A percentile compares a stretch with the other conserved stretches of the same genome.
Evolutionary conservation across 2,888 invertebrate species (phyloP).

Genomic region (Mylabris sibirica): DNA sequence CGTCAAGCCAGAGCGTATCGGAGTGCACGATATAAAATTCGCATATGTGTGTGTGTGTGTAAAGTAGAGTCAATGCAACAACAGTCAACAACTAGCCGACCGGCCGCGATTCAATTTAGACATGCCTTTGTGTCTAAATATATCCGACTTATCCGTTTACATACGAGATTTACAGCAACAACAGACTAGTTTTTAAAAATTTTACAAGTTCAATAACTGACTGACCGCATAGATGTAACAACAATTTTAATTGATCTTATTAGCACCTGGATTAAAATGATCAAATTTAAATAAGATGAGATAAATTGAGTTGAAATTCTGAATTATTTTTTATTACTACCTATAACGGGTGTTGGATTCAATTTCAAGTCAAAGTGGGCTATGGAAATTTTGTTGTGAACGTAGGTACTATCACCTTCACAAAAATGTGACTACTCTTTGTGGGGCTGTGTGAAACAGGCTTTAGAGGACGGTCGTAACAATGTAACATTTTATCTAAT

Average conservation of each 20-base stretch:
- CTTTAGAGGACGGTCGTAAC: no score
- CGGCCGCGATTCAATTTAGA: constrained; percentile 45
- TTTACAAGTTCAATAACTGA: constrained; percentile 34
- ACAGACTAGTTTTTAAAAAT: constrained; percentile 15
- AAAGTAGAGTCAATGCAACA: constrained; percentile 34
- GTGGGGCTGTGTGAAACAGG: no score
- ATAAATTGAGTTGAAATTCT: no score
- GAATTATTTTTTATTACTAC: no score
- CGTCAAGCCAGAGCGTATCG: constrained; percentile 48
- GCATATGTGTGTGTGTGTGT: constrained; percentile 1
- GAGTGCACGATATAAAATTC: constrained; percentile 36
- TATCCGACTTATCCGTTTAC: constrained; percentile 37
- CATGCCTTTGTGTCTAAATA: constrained; percentile 50
- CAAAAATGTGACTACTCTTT: no score
- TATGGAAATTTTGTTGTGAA: no score
- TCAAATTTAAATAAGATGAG: no score
- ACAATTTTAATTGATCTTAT: background rate
- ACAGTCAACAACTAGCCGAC: constrained; percentile 15
- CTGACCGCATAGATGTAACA: constrained; percentile 11
- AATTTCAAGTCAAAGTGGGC: no score
- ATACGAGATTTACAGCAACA: constrained; percentile 31
- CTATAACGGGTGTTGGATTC: no score
- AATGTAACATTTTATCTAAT: no score
- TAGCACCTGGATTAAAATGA: no score
- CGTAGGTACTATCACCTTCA: no score